Base-by-base conservation (phyloP, 2,888 invertebrate genomes). In the Parascotia fuliginaria region DNA sequence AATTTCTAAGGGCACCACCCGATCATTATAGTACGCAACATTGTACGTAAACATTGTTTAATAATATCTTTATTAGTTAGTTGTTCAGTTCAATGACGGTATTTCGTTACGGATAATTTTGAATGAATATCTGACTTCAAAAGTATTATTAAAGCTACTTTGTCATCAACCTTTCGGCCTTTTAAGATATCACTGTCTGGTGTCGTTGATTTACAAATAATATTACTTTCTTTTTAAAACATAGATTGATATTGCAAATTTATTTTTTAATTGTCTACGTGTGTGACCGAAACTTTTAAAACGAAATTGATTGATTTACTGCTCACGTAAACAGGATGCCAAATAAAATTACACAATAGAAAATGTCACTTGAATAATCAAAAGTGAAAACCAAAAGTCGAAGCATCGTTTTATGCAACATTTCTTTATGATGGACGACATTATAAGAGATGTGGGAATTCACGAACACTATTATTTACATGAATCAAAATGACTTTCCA, bases 21-120 rank as follows among this genome's bases (percentile, higher is more conserved):
- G 71, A 68, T 77, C 65, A 81, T 81, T 82, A 79, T 44, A 50
- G 73, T 71, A 67, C 60, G 72, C 72, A 77, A 75, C 61, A 60
- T 61, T 65, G 69, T 60, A 72, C 58, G 64, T 65, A 70, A 73
- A 73, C 76, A 65, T 62, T 61, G 71, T 70, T 75, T 76, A 79
- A 75, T 78, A 78, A 79, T 75, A 75, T 70, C 69, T 73, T 57
- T 65, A 74, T 60, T 53, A 48, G 44, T 41, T 41, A 22, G 16
- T 32, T 28, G 27, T 32, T 6, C 24, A 24, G 7, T 7, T n/a
- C 24, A 24, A 24, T 24, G 5, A 1, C 5, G 1, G 24, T 24
- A 24, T 24, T 24, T 24, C 3, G 3, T 24, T 24, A 24, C 11
- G 5, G 11, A 29, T 12, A 29, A 15, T n/a, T 19, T 41, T 36